Base-by-base conservation (phyloP, 2,113 vertebrate species). In the Struthidea cinerea region DNA sequence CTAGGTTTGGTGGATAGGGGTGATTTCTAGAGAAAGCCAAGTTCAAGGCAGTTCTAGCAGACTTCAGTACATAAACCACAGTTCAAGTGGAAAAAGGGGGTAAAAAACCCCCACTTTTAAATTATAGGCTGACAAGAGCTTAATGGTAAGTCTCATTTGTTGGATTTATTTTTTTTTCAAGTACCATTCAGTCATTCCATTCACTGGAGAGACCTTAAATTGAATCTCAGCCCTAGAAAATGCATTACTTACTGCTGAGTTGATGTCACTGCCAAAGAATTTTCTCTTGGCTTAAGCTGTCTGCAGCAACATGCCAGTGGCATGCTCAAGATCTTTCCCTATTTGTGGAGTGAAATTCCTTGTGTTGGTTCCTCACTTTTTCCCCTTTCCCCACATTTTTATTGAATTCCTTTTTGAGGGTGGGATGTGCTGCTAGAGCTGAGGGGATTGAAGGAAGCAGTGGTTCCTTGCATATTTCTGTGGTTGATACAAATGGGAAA, bases 221-320 rank as follows among this genome's bases (percentile, higher is more conserved):
- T 87, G 81, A 93, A 93, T 96, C 93, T 96, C 92, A 94, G 76
- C 77, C 81, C 80, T 84, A 93, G 95, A 87, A 95, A 96, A 97
- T 81, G 92, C 83, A 95, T 95, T 93, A 75, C 75, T 96, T 87
- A 71, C 39, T 87, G 76, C 80, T 67, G 94, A 93, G 96, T 89
- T 95, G 92, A 97, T 97, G 96, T 98, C 97, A 97, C 64, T 90
- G 87, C 91, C 86, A 92, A 97, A 94, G 95, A 97, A 98, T 98
- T 97, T 94, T 96, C 89, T 79, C 90, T 91, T 5, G 3, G 89
- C 94, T 96, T 94, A 89, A 76, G 90, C 84, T 94, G 95, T 97
- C 94, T 95, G 96, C 93, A 92, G 90, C 92, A 96, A 96, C 96
- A 95, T 0, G 94, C 94, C 94, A 93, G 91, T 35, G 84, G 91